Base-by-base conservation (phyloP, 1,140 invertebrate species). In the Aphaenogaster floridana region DNA sequence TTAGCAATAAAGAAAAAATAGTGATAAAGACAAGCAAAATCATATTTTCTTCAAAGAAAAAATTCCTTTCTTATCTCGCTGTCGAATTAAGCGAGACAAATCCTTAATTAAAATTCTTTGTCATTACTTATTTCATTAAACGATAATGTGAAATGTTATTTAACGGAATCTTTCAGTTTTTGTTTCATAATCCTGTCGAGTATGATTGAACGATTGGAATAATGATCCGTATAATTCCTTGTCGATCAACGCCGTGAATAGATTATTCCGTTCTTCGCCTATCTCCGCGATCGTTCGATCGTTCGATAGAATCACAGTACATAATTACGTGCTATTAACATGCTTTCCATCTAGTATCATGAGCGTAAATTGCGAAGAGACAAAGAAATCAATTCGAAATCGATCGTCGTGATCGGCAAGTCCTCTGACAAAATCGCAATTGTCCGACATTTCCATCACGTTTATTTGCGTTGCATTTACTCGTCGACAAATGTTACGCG, bases 131-230 rank as follows among this genome's bases (percentile, higher is more conserved):
- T 74, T 39, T 57, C 8, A 36, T 48, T 36, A 8, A 36, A 21
- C 28, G 28, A 34, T 68, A 72, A 52, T 61, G 52, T 54, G 72
- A 68, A 39, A 68, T 17, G n/a, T 42, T 61, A 48, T 50, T 63
- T 34, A 59, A 86, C 39, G n/a, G 34, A 28, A 9, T 36, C 17
- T 21, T 42, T 54, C 7, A 34, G 13, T 61, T 68, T 36, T 76
- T 45, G 21, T 88, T 88, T 48, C 85, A 57, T 50, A 87, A 88
- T 68, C 61, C 11, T 11, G 36, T 80, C 36, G 13, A 69, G 13
- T 59, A 68, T 13, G 45, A 72, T 57, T 42, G 48, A 74, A 54
- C 84, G n/a, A 81, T 45, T 71, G 66, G 42, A 88, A 87, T 68
- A 81, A 68, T 52, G 85, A 81, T 21, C 52, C 39, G 34, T 28